phyloP scores from a whole-genome alignment of 2,888 invertebrate species.

The Rapana venosa region DNA sequence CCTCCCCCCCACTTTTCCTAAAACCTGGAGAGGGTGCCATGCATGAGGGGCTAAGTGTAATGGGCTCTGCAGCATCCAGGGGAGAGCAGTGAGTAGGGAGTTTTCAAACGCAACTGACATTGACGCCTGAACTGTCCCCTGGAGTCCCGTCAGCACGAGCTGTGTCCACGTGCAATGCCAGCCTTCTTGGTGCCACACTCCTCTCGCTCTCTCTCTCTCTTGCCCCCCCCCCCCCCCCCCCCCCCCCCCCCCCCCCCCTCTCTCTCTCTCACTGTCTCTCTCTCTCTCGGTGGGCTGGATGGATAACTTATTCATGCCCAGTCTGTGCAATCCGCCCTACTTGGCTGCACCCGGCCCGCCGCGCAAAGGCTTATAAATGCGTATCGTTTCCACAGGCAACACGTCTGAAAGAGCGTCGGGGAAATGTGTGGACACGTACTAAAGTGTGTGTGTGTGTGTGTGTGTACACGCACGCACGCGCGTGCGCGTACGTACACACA shows the following conservation, averaged over 20 bases:
- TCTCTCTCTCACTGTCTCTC: too few relatives aligned
- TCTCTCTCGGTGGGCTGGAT: too few relatives aligned
- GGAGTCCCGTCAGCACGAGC: not conserved
- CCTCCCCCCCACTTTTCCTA: not conserved
- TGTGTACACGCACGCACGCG: not conserved
- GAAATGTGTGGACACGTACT: not conserved
- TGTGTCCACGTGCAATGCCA: not conserved
- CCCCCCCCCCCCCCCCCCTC: too few relatives aligned
- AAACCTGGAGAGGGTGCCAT: not conserved
- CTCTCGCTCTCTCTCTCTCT: too few relatives aligned
- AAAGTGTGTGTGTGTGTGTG: not conserved
- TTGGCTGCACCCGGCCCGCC: not conserved
- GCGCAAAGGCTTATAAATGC: not conserved
- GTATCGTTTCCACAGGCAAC: too few relatives aligned
- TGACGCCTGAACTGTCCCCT: constrained; percentile 18
- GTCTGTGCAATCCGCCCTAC: not conserved
- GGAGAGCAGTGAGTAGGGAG: not conserved
- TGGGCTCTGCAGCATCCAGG: not conserved
- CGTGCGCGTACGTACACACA: too few relatives aligned
- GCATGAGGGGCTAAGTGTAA: constrained; percentile 19
- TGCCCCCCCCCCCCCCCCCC: too few relatives aligned
- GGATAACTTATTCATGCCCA: constrained; percentile 26
- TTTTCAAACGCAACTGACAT: constrained; percentile 16
- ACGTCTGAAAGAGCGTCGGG: too few relatives aligned
- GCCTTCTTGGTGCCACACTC: not conserved